phyloP scores from a whole-genome alignment of 2,888 invertebrate genomes.

The Tineola bisselliella region DNA sequence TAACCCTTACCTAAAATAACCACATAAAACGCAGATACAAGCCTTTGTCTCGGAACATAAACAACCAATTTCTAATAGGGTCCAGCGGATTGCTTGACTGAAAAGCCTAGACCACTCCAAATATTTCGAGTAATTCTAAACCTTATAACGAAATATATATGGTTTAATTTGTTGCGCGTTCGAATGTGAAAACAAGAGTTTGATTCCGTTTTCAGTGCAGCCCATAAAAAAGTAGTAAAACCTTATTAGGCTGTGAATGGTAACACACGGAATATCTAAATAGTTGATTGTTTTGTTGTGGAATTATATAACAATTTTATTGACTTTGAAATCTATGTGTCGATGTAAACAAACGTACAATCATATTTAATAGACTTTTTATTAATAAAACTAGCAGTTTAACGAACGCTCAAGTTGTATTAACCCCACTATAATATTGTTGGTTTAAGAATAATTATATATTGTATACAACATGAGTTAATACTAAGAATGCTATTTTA shows the following conservation, averaged over 20 bases:
- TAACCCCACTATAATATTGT: too few relatives aligned
- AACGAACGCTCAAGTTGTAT: too few relatives aligned
- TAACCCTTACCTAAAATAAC: slow-evolving; percentile 1
- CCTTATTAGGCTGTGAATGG: background rate
- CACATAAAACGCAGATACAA: slow-evolving; percentile 8
- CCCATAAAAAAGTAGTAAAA: slow-evolving; percentile 8
- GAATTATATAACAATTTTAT: background rate
- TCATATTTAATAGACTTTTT: too few relatives aligned
- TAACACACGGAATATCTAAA: background rate
- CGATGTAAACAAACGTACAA: background rate
- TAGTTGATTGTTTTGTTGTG: slow-evolving; percentile 5
- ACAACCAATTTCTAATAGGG: slow-evolving; percentile 5
- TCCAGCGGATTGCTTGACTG: background rate
- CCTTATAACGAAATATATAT: background rate
- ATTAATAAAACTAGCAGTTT: too few relatives aligned
- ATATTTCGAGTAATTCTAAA: background rate
- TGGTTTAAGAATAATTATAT: too few relatives aligned
- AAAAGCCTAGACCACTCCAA: background rate
- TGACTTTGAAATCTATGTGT: background rate
- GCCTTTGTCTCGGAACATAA: background rate
- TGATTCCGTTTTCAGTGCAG: background rate
- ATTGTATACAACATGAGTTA: too few relatives aligned
- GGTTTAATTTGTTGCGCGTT: background rate
- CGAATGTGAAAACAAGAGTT: background rate
- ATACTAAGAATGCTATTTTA: too few relatives aligned